Evolutionary conservation across 2,113 vertebrate genomes (phyloP), one percentile per base, ranked within the genome.

Genomic region (Sphaerodactylus townsendi): DNA sequence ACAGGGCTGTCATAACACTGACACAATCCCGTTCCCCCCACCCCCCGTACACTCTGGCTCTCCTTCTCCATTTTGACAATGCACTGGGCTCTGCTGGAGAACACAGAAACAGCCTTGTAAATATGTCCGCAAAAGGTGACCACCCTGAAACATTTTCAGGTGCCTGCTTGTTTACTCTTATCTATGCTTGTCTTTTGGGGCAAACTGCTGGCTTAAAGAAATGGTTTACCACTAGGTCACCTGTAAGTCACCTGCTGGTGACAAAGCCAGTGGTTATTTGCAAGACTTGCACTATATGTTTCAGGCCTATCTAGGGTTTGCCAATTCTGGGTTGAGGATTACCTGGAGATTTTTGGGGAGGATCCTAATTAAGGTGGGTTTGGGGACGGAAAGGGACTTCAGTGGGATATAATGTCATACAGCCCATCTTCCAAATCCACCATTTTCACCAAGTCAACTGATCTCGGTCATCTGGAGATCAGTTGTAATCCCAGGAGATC

Each of bases 1-100:
- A 91, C 84, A 89, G 92, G 93, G 81, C 94, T 94, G 91, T 95
- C 93, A 93, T 94, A 96, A 94, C 88, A 64, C 59, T 92, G 90
- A 88, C 79, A 83, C 87, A 84, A 89, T 90, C 88, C 90, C 89
- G 81, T 90, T 91, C 92, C 90, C 87, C 82, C 84, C 89, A 4
- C 44, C 44, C 44, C 44, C 9, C 44, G 75, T 62, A 41, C 4
- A n/a, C 50, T n/a, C 14, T 44, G 87, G 91, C 93, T 95, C 95
- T 95, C 93, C 88, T 90, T 89, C 85, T 56, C 91, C 88, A 93
- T 94, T 95, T 95, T 93, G 91, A 92, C 92, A 85, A 87, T 85
- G 74, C 81, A 92, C 85, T 90, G 91, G 90, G 82, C 83, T 92
- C 46, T 85, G 87, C 50, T 73, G 75, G 25, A 1, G 8, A 53